These are phyloP conservation scores for Scelioninae gen. 1 DNA, from an alignment of 2,888 invertebrate genomes.

Conservation along the genomic window DNA sequence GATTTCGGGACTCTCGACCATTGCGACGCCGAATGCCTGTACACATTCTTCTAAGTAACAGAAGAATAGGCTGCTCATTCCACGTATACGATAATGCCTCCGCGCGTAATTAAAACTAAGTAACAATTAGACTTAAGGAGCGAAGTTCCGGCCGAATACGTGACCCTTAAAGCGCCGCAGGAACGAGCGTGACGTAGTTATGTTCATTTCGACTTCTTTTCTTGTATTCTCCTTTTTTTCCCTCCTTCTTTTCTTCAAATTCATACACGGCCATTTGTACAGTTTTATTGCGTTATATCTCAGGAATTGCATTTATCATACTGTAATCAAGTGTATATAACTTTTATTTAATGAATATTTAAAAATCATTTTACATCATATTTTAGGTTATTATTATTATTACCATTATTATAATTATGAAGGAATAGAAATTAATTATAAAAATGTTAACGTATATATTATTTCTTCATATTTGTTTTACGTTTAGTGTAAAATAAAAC, in stretches of 20 bases:
- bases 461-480: too few species aligned
- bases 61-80: slow-evolving; percentile 62
- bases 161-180: slow-evolving; percentile 74
- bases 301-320: slow-evolving; percentile 22
- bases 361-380: too few species aligned
- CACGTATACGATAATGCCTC: slow-evolving; percentile 70
- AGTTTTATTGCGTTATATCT: slow-evolving; percentile 22
- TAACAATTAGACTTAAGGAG: slow-evolving; percentile 77
- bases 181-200: slow-evolving; percentile 50
- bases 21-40: slow-evolving; percentile 18
- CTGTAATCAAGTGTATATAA: neutral
- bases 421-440: too few species aligned
- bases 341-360: slow-evolving; percentile 15
- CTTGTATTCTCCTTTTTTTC: slow-evolving; percentile 20
- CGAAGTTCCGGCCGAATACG: slow-evolving; percentile 75
- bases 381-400: too few species aligned
- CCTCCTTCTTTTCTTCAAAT: slow-evolving; percentile 36
- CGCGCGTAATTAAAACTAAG: slow-evolving; percentile 78
- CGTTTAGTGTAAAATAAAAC: too few species aligned
- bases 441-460: too few species aligned
- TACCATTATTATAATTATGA: too few species aligned
- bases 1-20: slow-evolving; percentile 43
- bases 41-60: slow-evolving; percentile 60
- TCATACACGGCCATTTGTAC: slow-evolving; percentile 36
- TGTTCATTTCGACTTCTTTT: slow-evolving; percentile 48